Percentiles rank a stretch among this genome's conserved stretches.
Conservation (phyloP, 2,113 vertebrate species). For the Podiceps cristatus region DNA sequence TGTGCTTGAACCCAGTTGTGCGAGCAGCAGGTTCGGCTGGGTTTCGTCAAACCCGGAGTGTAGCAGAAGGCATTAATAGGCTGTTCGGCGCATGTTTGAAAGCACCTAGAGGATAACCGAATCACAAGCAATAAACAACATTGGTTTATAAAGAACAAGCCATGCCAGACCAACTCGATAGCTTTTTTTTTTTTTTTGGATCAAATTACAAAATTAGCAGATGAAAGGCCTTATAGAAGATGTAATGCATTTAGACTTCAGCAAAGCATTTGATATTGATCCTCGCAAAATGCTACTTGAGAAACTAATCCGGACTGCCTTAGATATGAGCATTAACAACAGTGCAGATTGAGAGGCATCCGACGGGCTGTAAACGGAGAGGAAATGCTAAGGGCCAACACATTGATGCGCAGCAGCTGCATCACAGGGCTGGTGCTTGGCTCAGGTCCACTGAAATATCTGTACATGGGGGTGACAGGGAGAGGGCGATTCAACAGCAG, state of each 20-base stretch:
- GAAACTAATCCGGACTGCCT: slow-evolving; percentile 8
- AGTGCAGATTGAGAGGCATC: background rate
- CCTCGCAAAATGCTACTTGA: slow-evolving; percentile 29
- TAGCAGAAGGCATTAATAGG: slow-evolving; percentile 49
- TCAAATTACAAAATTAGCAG: slow-evolving; percentile 42
- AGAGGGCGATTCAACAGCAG: fast-evolving
- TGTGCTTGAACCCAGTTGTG: slow-evolving; percentile 33
- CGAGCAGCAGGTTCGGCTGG: slow-evolving; percentile 42
- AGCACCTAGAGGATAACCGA: slow-evolving; percentile 3
- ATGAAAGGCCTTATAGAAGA: slow-evolving; percentile 38
- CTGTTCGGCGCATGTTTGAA: background rate
- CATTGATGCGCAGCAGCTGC: fast-evolving
- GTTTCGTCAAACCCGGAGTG: slow-evolving; percentile 38
- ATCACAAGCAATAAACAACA: slow-evolving; percentile 23
- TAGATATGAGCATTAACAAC: background rate
- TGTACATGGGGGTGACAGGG: fast-evolving
- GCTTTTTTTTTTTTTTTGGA: background rate
- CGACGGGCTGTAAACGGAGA: background rate
- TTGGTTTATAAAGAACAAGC: slow-evolving; percentile 3
- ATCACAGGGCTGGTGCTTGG: fast-evolving
- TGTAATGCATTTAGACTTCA: background rate
- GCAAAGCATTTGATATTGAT: slow-evolving; percentile 44
- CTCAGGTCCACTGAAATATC: background rate
- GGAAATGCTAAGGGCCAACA: background rate
- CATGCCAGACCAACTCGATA: slow-evolving; percentile 2